These are phyloP conservation scores for Magallana gigas DNA, from an alignment of 1,140 invertebrate species.

Conservation along the genomic window DNA sequence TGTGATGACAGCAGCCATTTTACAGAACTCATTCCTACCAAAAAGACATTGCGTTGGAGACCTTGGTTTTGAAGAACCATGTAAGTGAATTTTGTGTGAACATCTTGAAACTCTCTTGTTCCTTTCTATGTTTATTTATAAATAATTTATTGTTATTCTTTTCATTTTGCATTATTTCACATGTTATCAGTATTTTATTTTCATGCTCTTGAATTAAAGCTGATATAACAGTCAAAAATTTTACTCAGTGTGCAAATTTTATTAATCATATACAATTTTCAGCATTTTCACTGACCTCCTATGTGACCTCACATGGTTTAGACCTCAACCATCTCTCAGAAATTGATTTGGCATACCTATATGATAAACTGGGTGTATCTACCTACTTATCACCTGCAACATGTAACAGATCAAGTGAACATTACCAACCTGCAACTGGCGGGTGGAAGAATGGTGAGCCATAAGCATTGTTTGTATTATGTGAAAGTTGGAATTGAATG, in stretches of 20 bases:
- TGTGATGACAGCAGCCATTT: slow-evolving; percentile 31
- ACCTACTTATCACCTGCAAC: neutral
- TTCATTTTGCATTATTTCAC: neutral
- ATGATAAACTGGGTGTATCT: neutral
- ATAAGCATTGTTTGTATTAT: too few relatives aligned
- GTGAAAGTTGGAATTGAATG: too few relatives aligned
- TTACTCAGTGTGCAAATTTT: too few relatives aligned
- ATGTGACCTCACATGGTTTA: neutral
- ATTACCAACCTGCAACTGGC: neutral
- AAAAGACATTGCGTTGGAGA: neutral
- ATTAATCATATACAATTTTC: neutral
- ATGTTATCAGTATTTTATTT: too few relatives aligned
- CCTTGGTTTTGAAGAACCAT: neutral
- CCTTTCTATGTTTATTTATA: too few relatives aligned
- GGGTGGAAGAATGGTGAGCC: slow-evolving; percentile 33
- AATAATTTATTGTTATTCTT: neutral
- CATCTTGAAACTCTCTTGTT: too few relatives aligned
- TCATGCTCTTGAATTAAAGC: too few relatives aligned
- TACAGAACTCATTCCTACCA: slow-evolving; percentile 22
- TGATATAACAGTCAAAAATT: too few relatives aligned
- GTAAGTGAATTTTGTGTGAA: neutral
- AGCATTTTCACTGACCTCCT: slow-evolving; percentile 1
- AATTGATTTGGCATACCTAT: neutral
- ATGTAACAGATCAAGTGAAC: slow-evolving; percentile 4
- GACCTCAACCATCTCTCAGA: neutral